These are phyloP conservation scores for Anisognathus igniventris DNA, from an alignment of 2,797 vertebrate species.

Conservation along the genomic window DNA sequence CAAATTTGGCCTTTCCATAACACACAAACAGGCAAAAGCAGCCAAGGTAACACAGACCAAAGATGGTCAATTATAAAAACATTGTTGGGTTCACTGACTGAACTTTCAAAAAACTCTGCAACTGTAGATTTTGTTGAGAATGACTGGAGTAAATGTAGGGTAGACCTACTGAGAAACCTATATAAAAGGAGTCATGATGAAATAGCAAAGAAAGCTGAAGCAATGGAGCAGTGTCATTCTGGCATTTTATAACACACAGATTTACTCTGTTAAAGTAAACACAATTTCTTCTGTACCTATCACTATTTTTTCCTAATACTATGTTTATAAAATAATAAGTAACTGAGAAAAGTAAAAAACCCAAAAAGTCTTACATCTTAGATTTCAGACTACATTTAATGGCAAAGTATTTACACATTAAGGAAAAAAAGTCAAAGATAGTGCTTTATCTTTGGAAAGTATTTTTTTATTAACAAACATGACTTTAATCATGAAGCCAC, in stretches of 20 bases:
- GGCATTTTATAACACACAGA: neutral
- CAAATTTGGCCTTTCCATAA: neutral
- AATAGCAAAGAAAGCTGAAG: neutral
- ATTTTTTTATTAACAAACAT: neutral
- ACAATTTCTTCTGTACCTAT: neutral
- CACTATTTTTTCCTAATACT: neutral
- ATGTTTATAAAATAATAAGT: neutral
- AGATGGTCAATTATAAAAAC: neutral
- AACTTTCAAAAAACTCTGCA: neutral
- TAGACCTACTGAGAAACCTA: neutral
- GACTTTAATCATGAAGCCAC: neutral
- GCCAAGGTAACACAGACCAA: neutral
- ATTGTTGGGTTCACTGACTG: neutral
- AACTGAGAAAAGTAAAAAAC: neutral
- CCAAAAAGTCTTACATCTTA: neutral
- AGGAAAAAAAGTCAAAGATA: neutral
- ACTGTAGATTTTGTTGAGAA: neutral
- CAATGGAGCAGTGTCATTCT: neutral
- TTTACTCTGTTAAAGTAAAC: neutral
- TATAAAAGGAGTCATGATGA: neutral
- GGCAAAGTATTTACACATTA: neutral
- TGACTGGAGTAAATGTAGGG: neutral
- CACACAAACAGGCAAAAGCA: neutral
- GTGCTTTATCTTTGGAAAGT: neutral
- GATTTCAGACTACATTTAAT: neutral